These are phyloP conservation scores for Lepidostoma basale DNA, from an alignment of 1,140 invertebrate genomes.

Conservation along the genomic window DNA sequence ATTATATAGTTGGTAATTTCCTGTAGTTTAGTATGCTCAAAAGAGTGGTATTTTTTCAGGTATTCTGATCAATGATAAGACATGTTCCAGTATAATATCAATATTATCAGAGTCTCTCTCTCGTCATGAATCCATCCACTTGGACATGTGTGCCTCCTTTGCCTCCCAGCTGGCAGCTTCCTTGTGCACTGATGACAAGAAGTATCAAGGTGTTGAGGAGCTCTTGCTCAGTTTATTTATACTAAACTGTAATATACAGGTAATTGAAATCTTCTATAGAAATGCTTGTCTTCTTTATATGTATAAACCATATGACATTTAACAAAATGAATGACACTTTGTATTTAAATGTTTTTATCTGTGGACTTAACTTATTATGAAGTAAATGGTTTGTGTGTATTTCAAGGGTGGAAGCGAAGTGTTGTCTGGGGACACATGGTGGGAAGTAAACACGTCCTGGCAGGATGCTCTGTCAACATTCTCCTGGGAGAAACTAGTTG, in stretches of 20 bases:
- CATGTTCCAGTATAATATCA: constrained; percentile 58
- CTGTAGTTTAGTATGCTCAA: no score
- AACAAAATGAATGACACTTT: not conserved
- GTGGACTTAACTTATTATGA: not conserved
- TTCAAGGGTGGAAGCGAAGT: constrained; percentile 47
- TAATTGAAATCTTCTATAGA: constrained; percentile 9
- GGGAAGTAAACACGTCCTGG: constrained; percentile 62
- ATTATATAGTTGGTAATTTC: no score
- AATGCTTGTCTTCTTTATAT: not conserved
- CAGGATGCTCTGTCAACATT: constrained; percentile 55
- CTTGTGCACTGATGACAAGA: constrained; percentile 52
- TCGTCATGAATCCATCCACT: constrained; percentile 46
- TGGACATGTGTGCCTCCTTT: constrained; percentile 60
- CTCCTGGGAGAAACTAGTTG: constrained; percentile 17
- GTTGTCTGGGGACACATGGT: constrained; percentile 58
- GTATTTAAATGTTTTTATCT: not conserved
- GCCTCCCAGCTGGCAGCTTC: constrained; percentile 60
- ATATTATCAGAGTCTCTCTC: constrained; percentile 51
- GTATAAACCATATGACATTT: not conserved
- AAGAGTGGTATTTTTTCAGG: no score
- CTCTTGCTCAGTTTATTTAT: constrained; percentile 57
- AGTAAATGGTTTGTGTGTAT: constrained; percentile 12
- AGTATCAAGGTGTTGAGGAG: constrained; percentile 8
- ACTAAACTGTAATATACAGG: constrained; percentile 52
- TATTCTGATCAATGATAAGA: constrained; percentile 59